phyloP scores from a whole-genome alignment of 2,113 vertebrate species.

The Corydoras maculifer region DNA sequence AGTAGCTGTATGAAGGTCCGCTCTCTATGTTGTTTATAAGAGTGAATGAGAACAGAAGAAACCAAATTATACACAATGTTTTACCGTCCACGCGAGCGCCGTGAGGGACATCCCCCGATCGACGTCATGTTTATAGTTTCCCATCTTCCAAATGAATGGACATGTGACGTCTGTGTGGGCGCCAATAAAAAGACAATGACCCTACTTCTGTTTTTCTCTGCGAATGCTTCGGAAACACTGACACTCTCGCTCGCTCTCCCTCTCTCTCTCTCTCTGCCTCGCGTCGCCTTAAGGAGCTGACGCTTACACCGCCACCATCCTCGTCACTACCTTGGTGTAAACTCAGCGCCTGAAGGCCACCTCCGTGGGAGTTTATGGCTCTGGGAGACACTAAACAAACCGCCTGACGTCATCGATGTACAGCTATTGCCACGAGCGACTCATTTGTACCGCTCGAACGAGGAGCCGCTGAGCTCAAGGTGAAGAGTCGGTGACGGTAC shows the following conservation, averaged over 20 bases:
- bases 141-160: not conserved
- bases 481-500: too few relatives aligned
- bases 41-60: too few relatives aligned
- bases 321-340: not conserved
- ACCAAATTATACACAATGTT: not conserved
- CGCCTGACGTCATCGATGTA: not conserved
- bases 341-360: constrained; percentile 6
- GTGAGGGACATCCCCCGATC: not conserved
- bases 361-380: constrained; percentile 2
- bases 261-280: not conserved
- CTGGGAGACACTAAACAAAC: constrained; percentile 11
- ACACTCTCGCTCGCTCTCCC: not conserved
- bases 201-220: not conserved
- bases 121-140: constrained; percentile 2
- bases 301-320: not conserved
- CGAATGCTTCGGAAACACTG: not conserved
- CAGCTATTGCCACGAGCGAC: not conserved
- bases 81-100: not conserved
- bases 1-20: too few relatives aligned
- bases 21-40: too few relatives aligned
- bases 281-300: not conserved
- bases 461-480: not conserved
- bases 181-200: constrained; percentile 1
- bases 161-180: not conserved
- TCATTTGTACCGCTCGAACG: constrained; percentile 3